Evolutionary conservation across 2,888 invertebrate genomes (phyloP), one percentile per base, ranked within the genome.

Genomic region (Schrankia costaestrigalis): DNA sequence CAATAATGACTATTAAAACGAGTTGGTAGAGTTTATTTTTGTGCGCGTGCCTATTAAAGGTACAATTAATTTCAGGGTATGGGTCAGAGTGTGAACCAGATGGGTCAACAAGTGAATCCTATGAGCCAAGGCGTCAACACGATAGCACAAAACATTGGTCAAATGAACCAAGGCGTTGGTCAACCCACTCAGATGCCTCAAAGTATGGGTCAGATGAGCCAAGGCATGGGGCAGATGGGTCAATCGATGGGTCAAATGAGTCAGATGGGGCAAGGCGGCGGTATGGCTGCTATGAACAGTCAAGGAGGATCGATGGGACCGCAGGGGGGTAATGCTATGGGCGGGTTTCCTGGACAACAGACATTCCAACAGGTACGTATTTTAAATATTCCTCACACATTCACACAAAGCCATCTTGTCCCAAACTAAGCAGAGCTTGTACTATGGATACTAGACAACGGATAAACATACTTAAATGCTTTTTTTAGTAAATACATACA

Each of bases 211-310:
- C 85, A 86, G 46, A 85, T 86, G 86, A 63, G 69, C 21, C 88
- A 87, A 35, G 65, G 81, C 3, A 85, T 88, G 77, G 76, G 78
- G 0, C 88, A 87, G 28, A 87, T 88, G 86, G 73, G 82, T 1
- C 89, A 88, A 42, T 74, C 81, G 2, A 87, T 86, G 73, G 84
- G 89, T 31, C 91, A 91, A 57, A 82, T 91, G 88, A 76, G 78
- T n/a, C 80, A 86, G 53, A 82, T 89, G 81, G 78, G 83, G 0
- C 90, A 89, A 52, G 80, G 77, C 0, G 79, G 74, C 0, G 83
- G 78, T 7, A 86, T 87, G 79, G 78, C 76, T 2, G 76, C 78
- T 22, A 88, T 88, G 78, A 82, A 68, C 55, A 89, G 78, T 58
- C 91, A 91, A 59, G 73, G 87, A 41, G 83, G 72, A 9, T 63